Evolutionary conservation across 1,140 invertebrate genomes (phyloP).

Genomic region (Panagrolaimus sp.): DNA sequence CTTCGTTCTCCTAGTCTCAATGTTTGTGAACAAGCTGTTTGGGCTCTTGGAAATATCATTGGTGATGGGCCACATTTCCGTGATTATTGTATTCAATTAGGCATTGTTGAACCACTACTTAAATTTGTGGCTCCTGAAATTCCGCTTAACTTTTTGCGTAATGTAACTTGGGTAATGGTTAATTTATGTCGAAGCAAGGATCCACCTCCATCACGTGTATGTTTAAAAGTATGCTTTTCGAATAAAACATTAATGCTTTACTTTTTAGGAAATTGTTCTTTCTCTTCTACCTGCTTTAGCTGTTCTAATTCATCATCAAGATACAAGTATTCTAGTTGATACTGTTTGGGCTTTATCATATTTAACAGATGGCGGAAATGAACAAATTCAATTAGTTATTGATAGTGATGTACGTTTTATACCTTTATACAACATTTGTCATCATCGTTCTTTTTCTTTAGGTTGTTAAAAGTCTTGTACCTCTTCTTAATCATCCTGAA

Average conservation of each 20-base stretch:
- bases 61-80: slow-evolving; percentile 83
- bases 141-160: slow-evolving; percentile 82
- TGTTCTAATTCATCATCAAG: slow-evolving; percentile 85
- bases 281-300: slow-evolving; percentile 87
- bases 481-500: slow-evolving; percentile 86
- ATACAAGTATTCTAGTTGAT: slow-evolving; percentile 95
- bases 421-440: background rate
- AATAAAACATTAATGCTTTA: too few relatives aligned
- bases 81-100: slow-evolving; percentile 83
- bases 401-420: slow-evolving; percentile 72
- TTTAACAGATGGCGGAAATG: slow-evolving; percentile 93
- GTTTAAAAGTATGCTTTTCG: too few relatives aligned
- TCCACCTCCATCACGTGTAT: slow-evolving; percentile 68
- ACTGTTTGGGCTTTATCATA: slow-evolving; percentile 99
- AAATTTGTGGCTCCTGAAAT: slow-evolving; percentile 87
- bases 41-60: slow-evolving; percentile 95
- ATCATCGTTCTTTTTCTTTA: too few relatives aligned
- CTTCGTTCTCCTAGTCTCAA: slow-evolving; percentile 84
- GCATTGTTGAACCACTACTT: slow-evolving; percentile 79
- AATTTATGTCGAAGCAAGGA: slow-evolving; percentile 94
- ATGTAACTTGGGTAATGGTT: slow-evolving; percentile 96
- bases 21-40: slow-evolving; percentile 97
- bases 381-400: slow-evolving; percentile 95
- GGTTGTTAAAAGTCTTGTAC: slow-evolving; percentile 81
- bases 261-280: slow-evolving; percentile 15